phyloP scores from a whole-genome alignment of 1,140 invertebrate genomes.

The Pseudoatta argentina region DNA sequence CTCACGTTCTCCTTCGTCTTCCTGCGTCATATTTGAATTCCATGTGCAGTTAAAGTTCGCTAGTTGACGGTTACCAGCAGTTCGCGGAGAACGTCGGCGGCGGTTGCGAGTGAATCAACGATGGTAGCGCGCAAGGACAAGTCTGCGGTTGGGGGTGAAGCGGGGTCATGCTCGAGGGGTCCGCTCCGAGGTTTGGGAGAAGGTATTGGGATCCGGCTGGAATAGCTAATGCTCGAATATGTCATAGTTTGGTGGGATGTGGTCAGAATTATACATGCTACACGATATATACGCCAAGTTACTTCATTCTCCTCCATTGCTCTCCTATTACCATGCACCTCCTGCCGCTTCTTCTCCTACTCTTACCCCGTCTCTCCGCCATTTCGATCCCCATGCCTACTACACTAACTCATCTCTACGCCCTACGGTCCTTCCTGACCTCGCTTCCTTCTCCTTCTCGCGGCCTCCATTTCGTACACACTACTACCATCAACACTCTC shows the following conservation, averaged over 20 bases:
- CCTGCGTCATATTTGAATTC: conserved; percentile 63
- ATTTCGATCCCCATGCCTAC: conserved; percentile 19
- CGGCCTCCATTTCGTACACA: conserved; percentile 71
- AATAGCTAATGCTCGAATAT: conserved; percentile 80
- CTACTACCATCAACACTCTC: conserved; percentile 73
- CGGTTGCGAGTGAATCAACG: conserved; percentile 68
- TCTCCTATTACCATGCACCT: conserved; percentile 47
- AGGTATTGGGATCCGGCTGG: conserved; percentile 76
- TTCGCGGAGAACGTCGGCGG: conserved; percentile 65
- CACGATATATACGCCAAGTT: conserved; percentile 77
- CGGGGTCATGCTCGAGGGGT: conserved; percentile 55
- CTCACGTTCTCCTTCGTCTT: conserved; percentile 47
- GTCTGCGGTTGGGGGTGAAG: conserved; percentile 50
- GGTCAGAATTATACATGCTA: conserved; percentile 81
- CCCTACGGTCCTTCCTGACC: conserved; percentile 13
- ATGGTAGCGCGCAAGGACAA: conserved; percentile 55
- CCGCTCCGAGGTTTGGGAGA: conserved; percentile 56
- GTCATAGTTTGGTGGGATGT: conserved; percentile 82
- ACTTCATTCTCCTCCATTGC: conserved; percentile 66
- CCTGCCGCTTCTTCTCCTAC: conserved; percentile 32
- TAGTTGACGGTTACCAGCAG: conserved; percentile 75
- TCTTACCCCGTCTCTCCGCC: conserved; percentile 19
- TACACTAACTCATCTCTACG: conserved; percentile 14
- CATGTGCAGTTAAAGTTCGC: conserved; percentile 75
- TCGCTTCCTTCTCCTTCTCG: conserved; percentile 20